Percentiles rank a stretch among this genome's conserved stretches.
phyloP scores from a whole-genome alignment of 2,888 invertebrate species.

The Tiliacea aurago region DNA sequence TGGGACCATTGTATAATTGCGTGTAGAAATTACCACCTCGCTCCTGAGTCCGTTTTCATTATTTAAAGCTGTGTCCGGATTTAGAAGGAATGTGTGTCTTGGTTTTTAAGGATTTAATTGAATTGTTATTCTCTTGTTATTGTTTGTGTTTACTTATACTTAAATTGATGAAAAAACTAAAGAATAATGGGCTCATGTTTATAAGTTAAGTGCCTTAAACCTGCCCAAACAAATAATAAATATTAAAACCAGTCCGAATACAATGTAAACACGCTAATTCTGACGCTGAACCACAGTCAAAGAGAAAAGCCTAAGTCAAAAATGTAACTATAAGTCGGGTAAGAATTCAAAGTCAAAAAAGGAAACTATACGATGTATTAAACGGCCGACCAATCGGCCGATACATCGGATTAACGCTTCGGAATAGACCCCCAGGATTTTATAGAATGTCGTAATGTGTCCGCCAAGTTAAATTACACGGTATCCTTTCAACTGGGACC shows the following conservation, averaged over 20 bases:
- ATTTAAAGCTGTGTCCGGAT: constrained; percentile 32
- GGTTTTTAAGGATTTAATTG: constrained; percentile 6
- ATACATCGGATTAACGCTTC: no score
- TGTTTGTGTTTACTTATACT: neutral
- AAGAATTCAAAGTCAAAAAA: no score
- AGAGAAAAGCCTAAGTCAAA: no score
- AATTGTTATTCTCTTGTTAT: neutral
- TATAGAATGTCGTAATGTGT: constrained; percentile 36
- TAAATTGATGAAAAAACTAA: neutral
- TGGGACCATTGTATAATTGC: constrained; percentile 67
- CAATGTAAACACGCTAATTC: no score
- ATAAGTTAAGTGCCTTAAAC: neutral
- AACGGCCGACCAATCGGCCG: no score
- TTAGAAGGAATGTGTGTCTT: constrained; percentile 17
- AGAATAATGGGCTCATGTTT: no score
- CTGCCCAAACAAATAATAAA: neutral
- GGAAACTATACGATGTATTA: no score
- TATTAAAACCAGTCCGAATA: neutral
- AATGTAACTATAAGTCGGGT: no score
- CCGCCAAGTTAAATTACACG: constrained; percentile 60
- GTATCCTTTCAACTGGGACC: constrained; percentile 59
- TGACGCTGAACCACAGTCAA: no score
- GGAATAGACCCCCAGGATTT: no score
- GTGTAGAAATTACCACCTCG: constrained; percentile 64
- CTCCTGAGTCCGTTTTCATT: constrained; percentile 52